Base-by-base conservation (phyloP, 2,797 vertebrate genomes). In the Podargus strigoides region DNA sequence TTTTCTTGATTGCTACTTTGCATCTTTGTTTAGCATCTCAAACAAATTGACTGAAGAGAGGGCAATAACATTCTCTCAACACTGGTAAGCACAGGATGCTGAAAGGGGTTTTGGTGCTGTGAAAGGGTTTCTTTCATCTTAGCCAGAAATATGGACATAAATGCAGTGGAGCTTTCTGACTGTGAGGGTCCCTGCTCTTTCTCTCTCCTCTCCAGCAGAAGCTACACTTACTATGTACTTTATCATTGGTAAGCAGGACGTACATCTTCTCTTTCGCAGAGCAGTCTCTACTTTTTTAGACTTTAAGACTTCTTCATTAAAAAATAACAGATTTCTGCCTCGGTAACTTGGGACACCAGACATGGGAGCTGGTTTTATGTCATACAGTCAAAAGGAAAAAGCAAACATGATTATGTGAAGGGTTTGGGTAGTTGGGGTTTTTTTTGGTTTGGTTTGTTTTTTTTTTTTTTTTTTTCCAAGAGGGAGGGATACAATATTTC, bases 401-500 rank as follows among this genome's bases (percentile, higher is more conserved):
- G 34, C 44, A 81, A 86, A 81, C 39, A 56, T 49, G 74, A 88
- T 18, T 81, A 16, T 66, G 46, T 73, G 74, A 90, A 66, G 53
- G 30, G 11, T 49, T 86, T 5, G 56, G 60, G 12, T 37, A 86
- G 36, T 49, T n/a, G n/a, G n/a, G n/a, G 15, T 50, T 30, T 52
- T 30, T 15, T 52, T 52, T n/a, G n/a, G n/a, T n/a, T n/a, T n/a
- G n/a, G 28, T 24, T 50, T 74, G 47, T 26, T 23, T 58, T 22
- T 26, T 23, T 26, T 23, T 47, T 76, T 58, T 13, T n/a, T 66
- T 82, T 88, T 80, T 77, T 82, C 76, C 60, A 89, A 53, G 82
- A 93, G 68, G 74, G 66, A 74, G 47, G 53, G 60, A 91, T 92
- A 90, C 77, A 87, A 39, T 84, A 91, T 90, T 95, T 95, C 64